phyloP scores from a whole-genome alignment of 1,140 invertebrate species.

The Onthophagus taurus region DNA sequence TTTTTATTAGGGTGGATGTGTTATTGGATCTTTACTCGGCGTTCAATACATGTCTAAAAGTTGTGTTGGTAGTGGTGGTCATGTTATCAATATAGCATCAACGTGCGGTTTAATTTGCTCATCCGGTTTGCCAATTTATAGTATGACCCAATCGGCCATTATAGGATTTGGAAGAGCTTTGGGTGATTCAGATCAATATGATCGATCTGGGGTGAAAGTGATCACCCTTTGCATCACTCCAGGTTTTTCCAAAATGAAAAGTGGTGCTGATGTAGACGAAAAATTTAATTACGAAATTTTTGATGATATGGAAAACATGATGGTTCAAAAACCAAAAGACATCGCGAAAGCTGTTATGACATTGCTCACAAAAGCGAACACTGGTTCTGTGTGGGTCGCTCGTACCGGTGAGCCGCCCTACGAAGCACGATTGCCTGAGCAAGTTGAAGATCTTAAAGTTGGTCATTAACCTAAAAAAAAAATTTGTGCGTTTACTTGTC shows the following conservation, averaged over 20 bases:
- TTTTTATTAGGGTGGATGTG: constrained; percentile 14
- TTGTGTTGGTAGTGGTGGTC: constrained; percentile 40
- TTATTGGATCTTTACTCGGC: constrained; percentile 39
- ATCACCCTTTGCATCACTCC: constrained; percentile 25
- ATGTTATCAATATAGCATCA: constrained; percentile 43
- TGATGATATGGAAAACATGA: constrained; percentile 6
- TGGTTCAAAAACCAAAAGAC: not conserved
- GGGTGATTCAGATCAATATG: constrained; percentile 19
- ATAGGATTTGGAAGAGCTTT: constrained; percentile 47
- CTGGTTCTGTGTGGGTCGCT: constrained; percentile 5
- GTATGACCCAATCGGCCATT: constrained; percentile 46
- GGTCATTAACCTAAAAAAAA: too few species aligned
- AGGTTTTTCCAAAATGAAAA: not conserved
- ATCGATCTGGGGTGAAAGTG: constrained; percentile 27
- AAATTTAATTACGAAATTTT: constrained; percentile 1
- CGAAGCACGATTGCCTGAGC: not conserved
- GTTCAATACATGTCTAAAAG: constrained; percentile 45
- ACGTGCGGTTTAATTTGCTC: constrained; percentile 42
- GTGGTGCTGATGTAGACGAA: not conserved
- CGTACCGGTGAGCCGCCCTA: not conserved
- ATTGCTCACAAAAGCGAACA: not conserved
- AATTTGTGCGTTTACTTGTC: too few species aligned
- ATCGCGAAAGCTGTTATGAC: constrained; percentile 1
- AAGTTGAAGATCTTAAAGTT: too few species aligned
- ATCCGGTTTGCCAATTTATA: constrained; percentile 43